Base-by-base conservation (phyloP, 2,113 vertebrate species). In the Ramphastos sulfuratus region DNA sequence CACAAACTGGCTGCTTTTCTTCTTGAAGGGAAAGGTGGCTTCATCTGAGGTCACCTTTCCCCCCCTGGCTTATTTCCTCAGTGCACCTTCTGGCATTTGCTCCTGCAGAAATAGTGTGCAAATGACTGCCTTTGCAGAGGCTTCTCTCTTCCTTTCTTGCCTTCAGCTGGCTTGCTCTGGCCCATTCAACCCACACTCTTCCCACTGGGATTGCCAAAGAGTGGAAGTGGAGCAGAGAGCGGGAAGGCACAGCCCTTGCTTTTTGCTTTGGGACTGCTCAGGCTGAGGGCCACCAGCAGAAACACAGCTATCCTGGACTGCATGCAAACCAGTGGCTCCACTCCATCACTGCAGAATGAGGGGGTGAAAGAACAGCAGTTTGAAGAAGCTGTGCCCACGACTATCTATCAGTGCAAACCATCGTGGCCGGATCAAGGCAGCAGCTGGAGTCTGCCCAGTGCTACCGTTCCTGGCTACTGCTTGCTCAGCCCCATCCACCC, bases 371-470 rank as follows among this genome's bases (percentile, higher is more conserved):
- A 86, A 28, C 5, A 1, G 10, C 54, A 61, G 58, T 33, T 35
- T 17, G 75, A 78, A 63, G 82, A 69, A 94, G 54, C 48, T 2
- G 2, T 89, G 76, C 27, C 23, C 48, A 6, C n/a, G 65, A 75
- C 73, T 70, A 37, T 85, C 33, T 13, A 70, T 82, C 54, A 59
- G 44, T n/a, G 61, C 58, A 84, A 71, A 21, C 31, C 52, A 65
- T 52, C 44, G 13, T 0, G 8, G 90, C 31, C 93, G 71, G 61
- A 93, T 87, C 80, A 83, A 95, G 75, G 85, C 59, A 73, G 42
- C 82, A 87, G 85, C 77, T 91, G 87, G 61, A 92, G 66, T 67
- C 75, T 89, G 64, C 76, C 82, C 82, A 72, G 31, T 20, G 63
- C 55, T 94, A 63, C 65, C 4, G 2, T 78, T 91, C 60, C 44